phyloP scores from a whole-genome alignment of 2,113 vertebrate genomes.

The Pungitius pungitius region DNA sequence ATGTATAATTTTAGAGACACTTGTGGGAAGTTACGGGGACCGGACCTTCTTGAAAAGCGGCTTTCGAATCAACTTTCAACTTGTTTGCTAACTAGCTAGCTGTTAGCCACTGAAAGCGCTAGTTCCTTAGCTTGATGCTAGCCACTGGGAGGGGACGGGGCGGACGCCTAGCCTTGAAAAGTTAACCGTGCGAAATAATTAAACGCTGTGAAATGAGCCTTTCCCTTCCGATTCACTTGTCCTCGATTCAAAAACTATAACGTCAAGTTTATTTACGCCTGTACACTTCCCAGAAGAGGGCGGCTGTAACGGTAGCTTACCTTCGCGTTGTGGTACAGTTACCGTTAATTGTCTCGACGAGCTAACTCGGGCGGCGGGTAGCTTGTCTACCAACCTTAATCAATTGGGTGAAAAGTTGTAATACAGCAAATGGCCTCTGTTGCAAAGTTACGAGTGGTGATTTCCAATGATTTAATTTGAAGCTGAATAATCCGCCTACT shows the following conservation, averaged over 20 bases:
- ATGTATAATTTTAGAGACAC: not conserved
- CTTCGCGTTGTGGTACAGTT: not conserved
- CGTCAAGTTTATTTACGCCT: not conserved
- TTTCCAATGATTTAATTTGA: fast-evolving
- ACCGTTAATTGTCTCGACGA: slow-evolving; percentile 28
- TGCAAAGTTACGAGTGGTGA: fast-evolving
- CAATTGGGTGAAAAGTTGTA: slow-evolving; percentile 28
- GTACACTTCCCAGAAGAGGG: not conserved
- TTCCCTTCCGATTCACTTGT: not conserved
- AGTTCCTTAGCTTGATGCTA: slow-evolving; percentile 78
- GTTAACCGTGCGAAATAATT: slow-evolving; percentile 12
- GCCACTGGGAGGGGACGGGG: slow-evolving; percentile 62
- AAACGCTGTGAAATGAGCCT: not conserved
- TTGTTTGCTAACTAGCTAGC: slow-evolving; percentile 72
- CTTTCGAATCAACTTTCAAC: slow-evolving; percentile 54
- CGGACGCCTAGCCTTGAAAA: slow-evolving; percentile 71
- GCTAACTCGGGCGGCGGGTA: slow-evolving; percentile 57
- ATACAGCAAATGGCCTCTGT: not conserved
- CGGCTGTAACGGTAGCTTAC: not conserved
- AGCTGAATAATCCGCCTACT: not conserved
- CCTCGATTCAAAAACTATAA: not conserved
- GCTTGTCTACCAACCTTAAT: slow-evolving; percentile 54
- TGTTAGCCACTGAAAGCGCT: slow-evolving; percentile 59
- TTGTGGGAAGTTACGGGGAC: fast-evolving
- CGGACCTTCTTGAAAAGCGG: not conserved